A percentile compares a stretch with the other conserved stretches of the same genome.
These are phyloP conservation scores for Antitype chi DNA, from an alignment of 2,888 invertebrate species.

Conservation along the genomic window DNA sequence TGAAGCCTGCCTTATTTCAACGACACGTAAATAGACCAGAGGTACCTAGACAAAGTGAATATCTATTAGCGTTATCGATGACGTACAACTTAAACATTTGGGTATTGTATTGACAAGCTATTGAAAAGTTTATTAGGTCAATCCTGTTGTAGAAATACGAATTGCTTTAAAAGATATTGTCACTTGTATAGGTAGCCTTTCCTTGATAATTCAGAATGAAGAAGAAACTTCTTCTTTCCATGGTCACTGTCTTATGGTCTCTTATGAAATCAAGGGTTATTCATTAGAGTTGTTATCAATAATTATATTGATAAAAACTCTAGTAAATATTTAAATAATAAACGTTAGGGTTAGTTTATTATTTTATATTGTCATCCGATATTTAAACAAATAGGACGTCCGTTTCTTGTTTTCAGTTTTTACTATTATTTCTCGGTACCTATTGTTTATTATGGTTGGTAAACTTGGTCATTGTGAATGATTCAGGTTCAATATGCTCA, in stretches of 20 bases:
- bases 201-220: background rate
- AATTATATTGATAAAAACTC: no score
- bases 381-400: background rate
- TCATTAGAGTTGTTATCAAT: background rate
- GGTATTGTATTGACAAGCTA: background rate
- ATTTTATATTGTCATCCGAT: background rate
- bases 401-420: background rate
- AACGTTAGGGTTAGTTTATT: background rate
- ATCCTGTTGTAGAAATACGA: background rate
- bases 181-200: background rate
- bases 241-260: background rate
- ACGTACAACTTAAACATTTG: background rate
- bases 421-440: no score
- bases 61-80: background rate
- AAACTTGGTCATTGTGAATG: background rate
- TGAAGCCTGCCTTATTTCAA: background rate
- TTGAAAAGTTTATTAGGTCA: background rate
- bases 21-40: background rate
- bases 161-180: background rate
- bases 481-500: background rate
- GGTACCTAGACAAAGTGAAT: background rate
- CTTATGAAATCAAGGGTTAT: background rate
- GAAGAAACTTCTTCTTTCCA: no score
- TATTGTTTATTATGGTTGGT: background rate
- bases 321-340: no score